Evolutionary conservation across 1,140 invertebrate genomes (phyloP).

Genomic region (Protaetia brevitarsis): DNA sequence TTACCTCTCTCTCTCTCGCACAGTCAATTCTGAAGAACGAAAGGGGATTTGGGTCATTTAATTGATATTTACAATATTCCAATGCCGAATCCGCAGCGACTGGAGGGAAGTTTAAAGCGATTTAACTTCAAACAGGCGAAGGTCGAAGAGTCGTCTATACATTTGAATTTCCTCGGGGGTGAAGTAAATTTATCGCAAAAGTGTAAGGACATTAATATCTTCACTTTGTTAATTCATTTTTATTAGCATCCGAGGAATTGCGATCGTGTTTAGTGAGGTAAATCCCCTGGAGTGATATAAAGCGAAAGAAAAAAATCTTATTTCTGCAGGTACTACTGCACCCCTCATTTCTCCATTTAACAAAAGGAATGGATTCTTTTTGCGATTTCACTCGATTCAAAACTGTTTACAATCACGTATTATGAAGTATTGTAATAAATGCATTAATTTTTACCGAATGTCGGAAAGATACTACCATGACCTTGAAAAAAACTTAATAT

Average conservation of each 20-base stretch:
- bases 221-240: slow-evolving; percentile 11
- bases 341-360: too few species aligned
- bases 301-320: slow-evolving; percentile 7
- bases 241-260: background rate
- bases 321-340: background rate
- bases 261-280: background rate
- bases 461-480: too few species aligned
- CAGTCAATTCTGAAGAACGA: too few species aligned
- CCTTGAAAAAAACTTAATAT: too few species aligned
- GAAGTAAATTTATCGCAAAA: background rate
- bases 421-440: too few species aligned
- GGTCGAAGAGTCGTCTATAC: too few species aligned
- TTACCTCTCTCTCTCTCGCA: too few species aligned
- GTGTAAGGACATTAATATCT: slow-evolving; percentile 4
- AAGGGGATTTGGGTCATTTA: too few species aligned
- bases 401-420: too few species aligned
- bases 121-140: background rate
- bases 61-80: too few species aligned
- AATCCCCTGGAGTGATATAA: background rate
- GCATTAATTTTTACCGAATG: too few species aligned
- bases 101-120: background rate
- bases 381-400: background rate
- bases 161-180: background rate
- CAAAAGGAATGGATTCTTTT: background rate
- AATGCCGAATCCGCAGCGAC: background rate